These are phyloP conservation scores for Zaprionus nigranus DNA, from an alignment of 1,140 invertebrate species.

Conservation along the genomic window DNA sequence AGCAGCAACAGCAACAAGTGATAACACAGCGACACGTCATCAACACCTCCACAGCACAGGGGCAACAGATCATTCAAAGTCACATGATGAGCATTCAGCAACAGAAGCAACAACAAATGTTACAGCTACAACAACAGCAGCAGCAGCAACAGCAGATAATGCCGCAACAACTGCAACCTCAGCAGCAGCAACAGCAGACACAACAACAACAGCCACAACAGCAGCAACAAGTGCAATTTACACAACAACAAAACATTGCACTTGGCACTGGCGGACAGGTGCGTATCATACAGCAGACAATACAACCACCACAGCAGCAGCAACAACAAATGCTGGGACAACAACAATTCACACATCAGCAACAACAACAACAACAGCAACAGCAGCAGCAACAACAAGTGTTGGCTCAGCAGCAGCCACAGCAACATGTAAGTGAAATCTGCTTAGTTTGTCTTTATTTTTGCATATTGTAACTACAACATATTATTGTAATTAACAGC, in stretches of 20 bases:
- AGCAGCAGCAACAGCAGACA: constrained; percentile 27
- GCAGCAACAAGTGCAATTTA: constrained; percentile 71
- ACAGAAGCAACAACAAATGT: constrained; percentile 72
- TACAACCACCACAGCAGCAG: constrained; percentile 63
- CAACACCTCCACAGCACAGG: constrained; percentile 80
- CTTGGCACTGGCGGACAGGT: constrained; percentile 71
- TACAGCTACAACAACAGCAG: constrained; percentile 64
- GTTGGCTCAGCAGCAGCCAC: constrained; percentile 49
- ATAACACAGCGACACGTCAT: constrained; percentile 81
- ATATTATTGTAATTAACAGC: constrained; percentile 4
- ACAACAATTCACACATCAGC: constrained; percentile 63
- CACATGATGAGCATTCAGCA: constrained; percentile 81
- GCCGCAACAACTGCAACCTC: constrained; percentile 28
- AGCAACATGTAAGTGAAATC: constrained; percentile 36
- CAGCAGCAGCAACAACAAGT: constrained; percentile 46
- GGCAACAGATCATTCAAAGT: constrained; percentile 82
- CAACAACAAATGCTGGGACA: constrained; percentile 66
- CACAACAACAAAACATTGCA: constrained; percentile 66
- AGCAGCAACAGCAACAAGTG: constrained; percentile 74
- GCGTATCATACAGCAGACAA: constrained; percentile 80
- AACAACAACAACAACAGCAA: constrained; percentile 54
- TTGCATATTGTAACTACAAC: neutral
- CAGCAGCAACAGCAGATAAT: constrained; percentile 34
- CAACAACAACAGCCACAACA: constrained; percentile 23
- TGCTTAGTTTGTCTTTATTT: neutral